Evolutionary conservation across 1,140 invertebrate species (phyloP).

Genomic region (Cepaea nemoralis): DNA sequence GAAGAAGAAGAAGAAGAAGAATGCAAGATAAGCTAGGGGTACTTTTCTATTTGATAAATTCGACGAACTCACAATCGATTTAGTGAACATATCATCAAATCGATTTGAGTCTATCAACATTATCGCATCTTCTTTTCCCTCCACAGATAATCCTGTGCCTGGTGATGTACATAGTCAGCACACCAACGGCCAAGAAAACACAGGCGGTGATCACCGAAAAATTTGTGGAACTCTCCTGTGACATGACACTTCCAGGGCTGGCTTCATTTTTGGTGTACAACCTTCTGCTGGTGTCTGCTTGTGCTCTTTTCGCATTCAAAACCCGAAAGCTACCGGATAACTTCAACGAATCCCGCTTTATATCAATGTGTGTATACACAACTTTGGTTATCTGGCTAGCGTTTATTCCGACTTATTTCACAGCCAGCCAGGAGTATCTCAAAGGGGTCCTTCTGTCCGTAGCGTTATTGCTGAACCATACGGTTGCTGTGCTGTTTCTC

Average conservation of each 20-base stretch:
- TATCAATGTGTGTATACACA: slow-evolving; percentile 27
- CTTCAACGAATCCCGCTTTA: slow-evolving; percentile 40
- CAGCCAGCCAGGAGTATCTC: slow-evolving; percentile 41
- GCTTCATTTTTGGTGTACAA: slow-evolving; percentile 81
- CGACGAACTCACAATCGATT: too few species aligned
- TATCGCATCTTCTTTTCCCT: neutral
- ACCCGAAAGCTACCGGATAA: slow-evolving; percentile 51
- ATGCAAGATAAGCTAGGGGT: too few species aligned
- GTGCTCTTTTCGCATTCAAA: slow-evolving; percentile 89
- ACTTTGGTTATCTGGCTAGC: slow-evolving; percentile 40
- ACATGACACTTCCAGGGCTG: slow-evolving; percentile 27
- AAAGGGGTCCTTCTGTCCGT: slow-evolving; percentile 50
- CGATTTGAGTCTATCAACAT: too few species aligned
- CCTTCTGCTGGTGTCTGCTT: slow-evolving; percentile 86
- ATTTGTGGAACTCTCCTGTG: slow-evolving; percentile 49
- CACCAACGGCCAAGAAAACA: slow-evolving; percentile 13
- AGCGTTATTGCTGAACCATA: slow-evolving; percentile 56
- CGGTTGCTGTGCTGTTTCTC: slow-evolving; percentile 55
- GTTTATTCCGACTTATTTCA: slow-evolving; percentile 40
- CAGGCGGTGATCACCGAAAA: slow-evolving; percentile 34
- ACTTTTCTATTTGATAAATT: too few species aligned
- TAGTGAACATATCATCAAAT: too few species aligned
- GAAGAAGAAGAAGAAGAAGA: too few species aligned
- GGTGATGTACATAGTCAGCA: neutral
- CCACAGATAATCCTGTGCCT: slow-evolving; percentile 42